Base-by-base conservation (phyloP, 2,888 invertebrate species). In the Spisula subtruncata region DNA sequence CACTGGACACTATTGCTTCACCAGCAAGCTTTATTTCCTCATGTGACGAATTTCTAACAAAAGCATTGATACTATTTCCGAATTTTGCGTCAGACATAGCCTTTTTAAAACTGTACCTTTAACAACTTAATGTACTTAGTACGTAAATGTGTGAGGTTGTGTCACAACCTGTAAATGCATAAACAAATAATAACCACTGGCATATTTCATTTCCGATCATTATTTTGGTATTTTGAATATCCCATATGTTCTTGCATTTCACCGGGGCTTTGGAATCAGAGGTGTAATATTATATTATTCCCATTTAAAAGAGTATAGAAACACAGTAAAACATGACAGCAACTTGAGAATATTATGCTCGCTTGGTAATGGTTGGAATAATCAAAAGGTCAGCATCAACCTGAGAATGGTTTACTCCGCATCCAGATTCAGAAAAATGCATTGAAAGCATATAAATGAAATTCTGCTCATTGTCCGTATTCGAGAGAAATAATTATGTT, bases 371-470 rank as follows among this genome's bases (percentile, higher is more conserved):
- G 20, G 81, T 79, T 51, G 90, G 84, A 88, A 89, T 93, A 87
- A 95, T 94, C 12, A 93, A 60, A 4, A 93, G 14, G 89, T 95
- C 93, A 32, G 94, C 94, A 90, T 94, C 94, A 25, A 88, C 91
- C 6, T 18, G 35, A 56, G 94, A 93, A 86, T 94, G 91, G 20
- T 80, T 14, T 16, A 90, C 85, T 25, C 25, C 79, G 35, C 83
- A 87, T 18, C 89, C 92, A 5, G 51, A 46, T 16, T 71, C 29
- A 41, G 81, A 12, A 14, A 94, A 81, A 1, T 87, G 14, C 14
- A 86, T 60, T 48, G 87, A 29, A n/a, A 94, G 86, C 20, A 93
- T 8, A 18, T 89, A 51, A 2, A 94, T 91, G 82, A 95, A 94
- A 0, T 56, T 32, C 85, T 94, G 94, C 82, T 94, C 94, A 90